Conservation (phyloP, 35 echinoderm and acorn worm species). For the Holothuria glaberrima region DNA sequence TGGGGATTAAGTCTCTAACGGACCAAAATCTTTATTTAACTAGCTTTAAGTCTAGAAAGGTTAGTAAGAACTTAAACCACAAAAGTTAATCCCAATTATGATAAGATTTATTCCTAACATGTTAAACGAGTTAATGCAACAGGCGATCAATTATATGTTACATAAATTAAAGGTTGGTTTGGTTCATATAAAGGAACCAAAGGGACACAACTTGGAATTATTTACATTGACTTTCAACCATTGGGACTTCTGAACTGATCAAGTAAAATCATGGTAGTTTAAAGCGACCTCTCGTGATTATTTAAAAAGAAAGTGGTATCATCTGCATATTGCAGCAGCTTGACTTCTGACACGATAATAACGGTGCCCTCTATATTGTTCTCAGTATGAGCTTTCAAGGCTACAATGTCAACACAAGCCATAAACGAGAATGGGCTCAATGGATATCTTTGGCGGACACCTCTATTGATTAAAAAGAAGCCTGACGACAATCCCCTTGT, state of each 20-base stretch:
- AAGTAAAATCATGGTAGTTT: too few species aligned
- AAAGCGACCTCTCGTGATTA: too few species aligned
- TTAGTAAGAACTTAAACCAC: neutral
- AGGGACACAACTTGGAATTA: neutral
- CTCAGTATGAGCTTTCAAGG: neutral
- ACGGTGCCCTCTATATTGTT: neutral
- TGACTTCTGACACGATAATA: neutral
- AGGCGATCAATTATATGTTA: neutral
- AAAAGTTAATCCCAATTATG: neutral
- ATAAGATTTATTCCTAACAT: neutral
- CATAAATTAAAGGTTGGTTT: neutral
- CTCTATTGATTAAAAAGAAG: conserved; percentile 16
- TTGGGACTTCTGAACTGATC: neutral
- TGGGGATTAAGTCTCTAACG: too few species aligned
- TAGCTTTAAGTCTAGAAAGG: too few species aligned
- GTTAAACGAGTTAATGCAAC: neutral
- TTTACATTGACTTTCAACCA: neutral
- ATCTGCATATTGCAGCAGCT: conserved; percentile 13
- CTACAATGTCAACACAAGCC: conserved; percentile 3
- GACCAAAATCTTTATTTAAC: too few species aligned
- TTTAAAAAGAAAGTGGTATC: conserved; percentile 29
- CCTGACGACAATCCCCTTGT: conserved; percentile 9
- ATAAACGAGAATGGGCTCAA: neutral
- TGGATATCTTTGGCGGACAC: conserved; percentile 20
- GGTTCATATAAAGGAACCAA: neutral